These are phyloP conservation scores for Tiaroga cobitis DNA, from an alignment of 2,797 vertebrate genomes.

Conservation along the genomic window DNA sequence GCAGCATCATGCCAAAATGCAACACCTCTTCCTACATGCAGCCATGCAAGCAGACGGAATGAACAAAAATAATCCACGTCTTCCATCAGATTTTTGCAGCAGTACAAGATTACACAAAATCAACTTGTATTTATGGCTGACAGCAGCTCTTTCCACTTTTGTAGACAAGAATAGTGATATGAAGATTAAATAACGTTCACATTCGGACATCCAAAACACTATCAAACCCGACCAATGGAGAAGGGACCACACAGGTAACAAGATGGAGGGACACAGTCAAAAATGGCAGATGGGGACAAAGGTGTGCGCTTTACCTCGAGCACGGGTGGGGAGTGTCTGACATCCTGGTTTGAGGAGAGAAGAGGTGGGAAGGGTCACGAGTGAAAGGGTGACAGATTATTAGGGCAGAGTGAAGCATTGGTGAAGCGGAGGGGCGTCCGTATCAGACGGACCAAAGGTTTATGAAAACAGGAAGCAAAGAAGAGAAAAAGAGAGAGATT, in stretches of 20 bases:
- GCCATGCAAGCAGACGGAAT: conserved; percentile 20
- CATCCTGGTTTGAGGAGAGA: conserved; percentile 86
- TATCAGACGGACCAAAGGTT: conserved; percentile 71
- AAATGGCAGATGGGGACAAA: conserved; percentile 44
- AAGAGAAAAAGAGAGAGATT: conserved; percentile 42
- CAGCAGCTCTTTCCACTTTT: background rate
- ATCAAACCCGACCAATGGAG: conserved; percentile 11
- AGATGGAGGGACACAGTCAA: conserved; percentile 29
- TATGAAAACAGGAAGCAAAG: conserved; percentile 65
- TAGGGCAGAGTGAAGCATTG: conserved; percentile 23
- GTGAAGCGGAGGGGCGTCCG: conserved; percentile 28
- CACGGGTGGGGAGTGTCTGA: conserved; percentile 92
- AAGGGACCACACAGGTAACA: conserved; percentile 22
- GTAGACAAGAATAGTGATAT: background rate
- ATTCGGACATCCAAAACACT: conserved; percentile 16
- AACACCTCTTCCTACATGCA: conserved; percentile 12
- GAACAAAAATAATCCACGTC: background rate
- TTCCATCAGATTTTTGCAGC: background rate
- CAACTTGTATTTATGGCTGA: conserved; percentile 1
- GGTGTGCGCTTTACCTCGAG: conserved; percentile 83
- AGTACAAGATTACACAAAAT: background rate
- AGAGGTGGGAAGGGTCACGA: conserved; percentile 68
- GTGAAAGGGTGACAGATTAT: conserved; percentile 38
- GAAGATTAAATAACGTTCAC: conserved; percentile 20
- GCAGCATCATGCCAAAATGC: conserved; percentile 31